Conservation (phyloP, 2,888 invertebrate species). For the Sialis fuliginosa region DNA sequence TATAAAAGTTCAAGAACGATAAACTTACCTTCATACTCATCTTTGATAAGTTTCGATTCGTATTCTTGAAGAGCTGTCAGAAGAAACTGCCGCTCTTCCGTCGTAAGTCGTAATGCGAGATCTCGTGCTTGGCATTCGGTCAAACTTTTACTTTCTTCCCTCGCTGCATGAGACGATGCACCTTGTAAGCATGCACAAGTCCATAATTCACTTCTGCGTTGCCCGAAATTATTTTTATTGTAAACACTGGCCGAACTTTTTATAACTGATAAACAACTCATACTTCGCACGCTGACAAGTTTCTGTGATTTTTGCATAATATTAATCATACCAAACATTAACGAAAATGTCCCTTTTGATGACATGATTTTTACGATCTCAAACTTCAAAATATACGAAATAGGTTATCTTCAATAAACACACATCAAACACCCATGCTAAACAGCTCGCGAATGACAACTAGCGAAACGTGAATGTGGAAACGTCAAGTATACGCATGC, state of each 20-base stretch:
- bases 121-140: slow-evolving; percentile 56
- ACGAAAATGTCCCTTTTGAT: not conserved
- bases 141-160: slow-evolving; percentile 12
- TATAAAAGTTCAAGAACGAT: not conserved
- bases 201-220: not conserved
- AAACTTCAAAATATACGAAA: not conserved
- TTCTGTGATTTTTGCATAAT: not conserved
- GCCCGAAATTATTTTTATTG: not conserved
- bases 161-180: slow-evolving; percentile 2
- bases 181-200: slow-evolving; percentile 3
- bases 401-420: too few species aligned
- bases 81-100: slow-evolving; percentile 51
- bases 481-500: too few species aligned
- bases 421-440: too few species aligned
- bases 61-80: slow-evolving; percentile 52
- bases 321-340: not conserved
- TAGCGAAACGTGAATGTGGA: too few species aligned
- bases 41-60: slow-evolving; percentile 55
- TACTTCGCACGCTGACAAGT: not conserved
- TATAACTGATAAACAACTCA: not conserved
- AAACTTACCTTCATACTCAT: slow-evolving; percentile 54
- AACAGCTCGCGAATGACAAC: too few species aligned
- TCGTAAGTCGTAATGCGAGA: slow-evolving; percentile 49
- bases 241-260: not conserved
- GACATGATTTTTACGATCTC: not conserved